Evolutionary conservation across 2,888 invertebrate genomes (phyloP).

Genomic region (Meghimatium bilineatum): DNA sequence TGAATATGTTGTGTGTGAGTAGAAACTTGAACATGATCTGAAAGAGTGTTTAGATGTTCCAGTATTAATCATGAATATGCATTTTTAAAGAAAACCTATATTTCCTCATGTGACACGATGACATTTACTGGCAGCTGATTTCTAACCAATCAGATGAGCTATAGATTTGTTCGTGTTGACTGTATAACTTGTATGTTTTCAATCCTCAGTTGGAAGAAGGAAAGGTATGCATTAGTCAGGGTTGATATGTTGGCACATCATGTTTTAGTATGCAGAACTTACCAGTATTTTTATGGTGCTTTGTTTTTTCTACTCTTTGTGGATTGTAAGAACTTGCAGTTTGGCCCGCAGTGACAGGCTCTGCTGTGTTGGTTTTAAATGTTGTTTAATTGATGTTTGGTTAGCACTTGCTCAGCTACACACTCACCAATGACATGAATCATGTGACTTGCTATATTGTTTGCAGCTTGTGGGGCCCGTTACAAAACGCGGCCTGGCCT

Average conservation of each 20-base stretch:
- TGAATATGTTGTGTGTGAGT: no score
- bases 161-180: neutral
- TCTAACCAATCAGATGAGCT: neutral
- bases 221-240: constrained; percentile 43
- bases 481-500: constrained; percentile 97
- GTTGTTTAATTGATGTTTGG: constrained; percentile 21
- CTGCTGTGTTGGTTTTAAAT: neutral
- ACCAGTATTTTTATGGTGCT: constrained; percentile 4
- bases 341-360: neutral
- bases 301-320: constrained; percentile 1
- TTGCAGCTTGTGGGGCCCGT: constrained; percentile 92
- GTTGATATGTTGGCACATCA: constrained; percentile 27
- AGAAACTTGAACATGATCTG: no score
- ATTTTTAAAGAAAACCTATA: no score
- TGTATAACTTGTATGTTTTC: neutral
- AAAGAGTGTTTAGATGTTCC: no score
- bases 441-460: constrained; percentile 46
- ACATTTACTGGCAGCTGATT: no score
- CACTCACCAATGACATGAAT: constrained; percentile 40
- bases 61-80: no score
- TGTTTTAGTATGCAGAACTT: constrained; percentile 33
- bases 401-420: constrained; percentile 18
- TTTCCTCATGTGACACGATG: no score
- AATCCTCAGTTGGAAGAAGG: constrained; percentile 48
- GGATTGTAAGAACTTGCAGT: constrained; percentile 22